These are phyloP conservation scores for Acholoe squamosa DNA, from an alignment of 2,888 invertebrate species.

Conservation along the genomic window DNA sequence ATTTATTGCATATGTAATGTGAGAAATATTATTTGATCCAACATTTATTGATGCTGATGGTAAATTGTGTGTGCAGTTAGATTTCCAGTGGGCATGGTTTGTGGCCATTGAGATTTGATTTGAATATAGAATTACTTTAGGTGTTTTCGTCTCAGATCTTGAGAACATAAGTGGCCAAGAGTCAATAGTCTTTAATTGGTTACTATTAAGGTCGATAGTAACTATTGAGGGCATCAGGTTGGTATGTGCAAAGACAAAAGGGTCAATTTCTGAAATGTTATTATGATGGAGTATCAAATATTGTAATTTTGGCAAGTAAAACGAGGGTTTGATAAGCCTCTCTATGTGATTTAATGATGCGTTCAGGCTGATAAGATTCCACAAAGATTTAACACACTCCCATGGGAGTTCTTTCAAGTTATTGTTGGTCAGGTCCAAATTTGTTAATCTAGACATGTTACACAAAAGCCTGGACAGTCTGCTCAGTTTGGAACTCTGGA, in stretches of 20 bases:
- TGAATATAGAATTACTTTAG: neutral
- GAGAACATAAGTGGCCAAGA: neutral
- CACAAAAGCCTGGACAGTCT: neutral
- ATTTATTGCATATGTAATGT: neutral
- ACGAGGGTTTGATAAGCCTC: neutral
- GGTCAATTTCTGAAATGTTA: neutral
- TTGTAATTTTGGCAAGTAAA: neutral
- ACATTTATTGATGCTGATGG: neutral
- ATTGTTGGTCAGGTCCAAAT: too few relatives aligned
- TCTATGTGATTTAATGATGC: neutral
- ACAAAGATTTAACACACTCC: neutral
- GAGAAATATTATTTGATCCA: neutral
- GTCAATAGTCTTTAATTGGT: neutral
- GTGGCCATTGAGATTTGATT: constrained; percentile 5
- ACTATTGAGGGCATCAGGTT: neutral
- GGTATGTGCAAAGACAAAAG: neutral
- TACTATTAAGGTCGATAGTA: neutral
- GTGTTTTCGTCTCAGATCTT: neutral
- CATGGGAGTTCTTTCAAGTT: neutral
- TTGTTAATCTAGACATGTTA: neutral
- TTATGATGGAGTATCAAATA: neutral
- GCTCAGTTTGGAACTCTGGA: neutral
- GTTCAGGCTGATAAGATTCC: neutral
- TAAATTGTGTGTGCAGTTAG: neutral
- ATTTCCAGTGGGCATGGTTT: neutral